Evolutionary conservation across 2,113 vertebrate species (phyloP).

Genomic region (Dendropsophus ebraccatus): DNA sequence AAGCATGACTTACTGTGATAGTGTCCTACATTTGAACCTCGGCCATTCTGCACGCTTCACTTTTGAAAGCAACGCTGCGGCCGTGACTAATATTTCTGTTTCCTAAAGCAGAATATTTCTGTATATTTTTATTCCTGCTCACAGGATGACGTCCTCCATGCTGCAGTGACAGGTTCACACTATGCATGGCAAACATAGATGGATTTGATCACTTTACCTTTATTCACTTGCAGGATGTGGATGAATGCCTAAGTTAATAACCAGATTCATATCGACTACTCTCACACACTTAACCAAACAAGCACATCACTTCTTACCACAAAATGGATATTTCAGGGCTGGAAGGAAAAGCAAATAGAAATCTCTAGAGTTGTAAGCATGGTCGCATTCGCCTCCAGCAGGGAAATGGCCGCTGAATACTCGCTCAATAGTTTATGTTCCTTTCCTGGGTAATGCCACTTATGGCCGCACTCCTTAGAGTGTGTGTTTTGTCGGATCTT

Average conservation of each 20-base stretch:
- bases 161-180: neutral
- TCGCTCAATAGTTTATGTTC: neutral
- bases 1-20: too few species aligned
- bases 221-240: neutral
- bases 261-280: neutral
- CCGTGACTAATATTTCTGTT: neutral
- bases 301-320: neutral
- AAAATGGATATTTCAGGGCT: slow-evolving; percentile 9
- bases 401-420: neutral
- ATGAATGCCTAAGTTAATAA: neutral
- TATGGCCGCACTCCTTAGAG: too few species aligned
- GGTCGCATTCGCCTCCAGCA: neutral
- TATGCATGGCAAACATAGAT: neutral
- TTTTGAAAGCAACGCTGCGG: too few species aligned
- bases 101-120: neutral
- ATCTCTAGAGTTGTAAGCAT: neutral
- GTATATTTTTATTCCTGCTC: neutral
- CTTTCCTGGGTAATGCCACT: neutral
- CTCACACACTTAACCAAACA: slow-evolving; percentile 3
- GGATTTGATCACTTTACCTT: slow-evolving; percentile 12
- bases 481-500: neutral
- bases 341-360: neutral
- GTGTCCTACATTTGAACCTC: too few species aligned
- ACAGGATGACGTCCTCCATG: neutral
- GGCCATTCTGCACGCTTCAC: too few species aligned